Base-by-base conservation (phyloP, 1,140 invertebrate species). In the Hormaphis cornu region DNA sequence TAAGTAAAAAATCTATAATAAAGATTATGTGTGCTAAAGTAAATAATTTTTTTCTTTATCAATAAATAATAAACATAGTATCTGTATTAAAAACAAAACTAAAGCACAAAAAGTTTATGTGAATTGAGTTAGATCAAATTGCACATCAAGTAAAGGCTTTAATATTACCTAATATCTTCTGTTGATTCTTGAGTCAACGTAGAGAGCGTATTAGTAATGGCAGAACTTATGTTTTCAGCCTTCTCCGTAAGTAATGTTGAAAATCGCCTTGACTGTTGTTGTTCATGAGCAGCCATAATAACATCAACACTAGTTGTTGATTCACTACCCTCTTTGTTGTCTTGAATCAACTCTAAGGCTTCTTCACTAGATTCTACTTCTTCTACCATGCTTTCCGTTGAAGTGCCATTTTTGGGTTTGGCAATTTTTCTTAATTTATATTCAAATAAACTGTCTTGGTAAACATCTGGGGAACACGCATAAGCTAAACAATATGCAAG, bases 401-500 rank as follows among this genome's bases (percentile, higher is more conserved):
- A 22, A 44, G 9, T 33, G 5, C 52, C 33, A 52, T 37, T 40
- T 18, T 48, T 50, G 5, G 42, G 33, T 53, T 54, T 58, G 9
- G 37, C 18, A 16, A 56, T 54, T 44, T 70, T 70, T 46, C 52
- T 59, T 14, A 59, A 44, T 59, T 70, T 63, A 59, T 50, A 54
- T 16, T 70, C 52, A 37, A 63, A 69, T 42, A 30, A 44, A 26
- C 44, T 53, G 37, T 70, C 58, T 22, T 48, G 44, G 30, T 73
- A 72, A 16, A 72, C 71, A 28, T 73, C 71, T 42, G 73, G 71
- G n/a, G 76, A 71, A 71, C 75, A 76, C n/a, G 75, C 73, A 72
- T 77, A 78, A 9, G 77, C 77, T 78, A 54, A 35, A 35, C 30
- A 30, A 18, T 53, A 71, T 10, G 74, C 75, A 20, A 24, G n/a